phyloP scores from a whole-genome alignment of 2,888 invertebrate genomes.

The Ditylenchus weischeri region DNA sequence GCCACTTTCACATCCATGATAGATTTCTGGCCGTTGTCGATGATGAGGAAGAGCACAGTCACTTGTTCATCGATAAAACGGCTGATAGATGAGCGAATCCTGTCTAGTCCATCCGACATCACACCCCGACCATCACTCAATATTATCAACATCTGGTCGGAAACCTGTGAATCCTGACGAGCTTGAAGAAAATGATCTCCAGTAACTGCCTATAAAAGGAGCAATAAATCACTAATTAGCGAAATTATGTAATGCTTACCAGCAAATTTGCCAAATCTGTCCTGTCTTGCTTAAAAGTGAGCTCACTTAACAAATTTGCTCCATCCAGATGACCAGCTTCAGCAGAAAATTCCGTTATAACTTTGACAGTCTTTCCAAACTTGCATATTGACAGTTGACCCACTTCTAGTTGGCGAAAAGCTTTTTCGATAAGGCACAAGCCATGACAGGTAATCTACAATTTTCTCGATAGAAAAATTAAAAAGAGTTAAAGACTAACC shows the following conservation, averaged over 20 bases:
- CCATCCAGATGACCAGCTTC: conserved; percentile 73
- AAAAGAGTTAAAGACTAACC: conserved; percentile 43
- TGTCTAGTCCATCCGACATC: conserved; percentile 76
- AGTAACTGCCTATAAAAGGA: not conserved
- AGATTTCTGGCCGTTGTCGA: conserved; percentile 92
- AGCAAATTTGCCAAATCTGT: conserved; percentile 64
- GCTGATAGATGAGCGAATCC: conserved; percentile 46
- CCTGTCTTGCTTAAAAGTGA: conserved; percentile 80
- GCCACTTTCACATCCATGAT: conserved; percentile 83
- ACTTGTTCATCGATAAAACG: conserved; percentile 65
- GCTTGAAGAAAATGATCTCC: conserved; percentile 18
- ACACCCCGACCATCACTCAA: conserved; percentile 92
- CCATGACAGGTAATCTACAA: conserved; percentile 81
- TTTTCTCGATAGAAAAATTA: not conserved
- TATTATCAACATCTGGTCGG: conserved; percentile 80
- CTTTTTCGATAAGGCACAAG: conserved; percentile 80
- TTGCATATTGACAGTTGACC: conserved; percentile 87
- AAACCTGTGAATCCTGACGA: conserved; percentile 22
- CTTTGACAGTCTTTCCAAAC: conserved; percentile 77
- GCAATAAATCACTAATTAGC: conserved; percentile 4
- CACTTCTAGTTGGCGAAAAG: conserved; percentile 84
- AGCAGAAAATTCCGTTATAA: conserved; percentile 84
- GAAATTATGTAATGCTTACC: not conserved
- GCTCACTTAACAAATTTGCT: conserved; percentile 65
- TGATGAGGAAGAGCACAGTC: conserved; percentile 88